Percentiles rank a stretch among this genome's conserved stretches.
Conservation (phyloP, 1,140 invertebrate genomes). For the Drosophila funebris region DNA sequence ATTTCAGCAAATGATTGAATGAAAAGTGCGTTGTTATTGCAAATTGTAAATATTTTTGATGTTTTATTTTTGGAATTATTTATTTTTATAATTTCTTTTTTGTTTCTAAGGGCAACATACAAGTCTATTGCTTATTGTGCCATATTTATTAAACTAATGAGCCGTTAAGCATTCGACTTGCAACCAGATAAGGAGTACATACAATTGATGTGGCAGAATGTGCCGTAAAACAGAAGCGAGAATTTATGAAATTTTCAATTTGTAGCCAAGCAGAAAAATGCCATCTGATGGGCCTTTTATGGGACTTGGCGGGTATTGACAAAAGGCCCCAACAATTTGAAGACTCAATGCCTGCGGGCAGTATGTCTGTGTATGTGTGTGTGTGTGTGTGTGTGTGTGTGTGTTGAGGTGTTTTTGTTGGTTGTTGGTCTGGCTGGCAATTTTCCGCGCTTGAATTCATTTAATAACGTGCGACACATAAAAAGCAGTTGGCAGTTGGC, state of each 20-base stretch:
- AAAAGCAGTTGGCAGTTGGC: slow-evolving; percentile 77
- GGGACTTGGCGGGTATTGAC: slow-evolving; percentile 49
- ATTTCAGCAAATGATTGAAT: too few relatives aligned
- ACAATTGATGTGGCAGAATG: not conserved
- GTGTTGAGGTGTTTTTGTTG: slow-evolving; percentile 32
- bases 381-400: slow-evolving; percentile 16
- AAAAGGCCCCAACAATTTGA: slow-evolving; percentile 39
- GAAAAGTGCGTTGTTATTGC: too few relatives aligned
- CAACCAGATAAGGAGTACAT: slow-evolving; percentile 31
- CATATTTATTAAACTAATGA: slow-evolving; percentile 63
- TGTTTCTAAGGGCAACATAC: not conserved
- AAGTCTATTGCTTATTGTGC: slow-evolving; percentile 23
- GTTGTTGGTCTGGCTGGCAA: slow-evolving; percentile 42
- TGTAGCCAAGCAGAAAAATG: slow-evolving; percentile 53
- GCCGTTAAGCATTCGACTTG: slow-evolving; percentile 35
- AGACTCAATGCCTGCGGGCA: slow-evolving; percentile 41
- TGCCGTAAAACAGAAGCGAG: slow-evolving; percentile 13
- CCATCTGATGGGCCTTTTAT: slow-evolving; percentile 62
- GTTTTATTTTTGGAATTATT: not conserved
- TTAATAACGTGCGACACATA: slow-evolving; percentile 80
- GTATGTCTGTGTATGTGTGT: slow-evolving; percentile 9
- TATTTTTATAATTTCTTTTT: not conserved
- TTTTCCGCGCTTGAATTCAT: slow-evolving; percentile 77
- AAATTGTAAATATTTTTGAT: not conserved
- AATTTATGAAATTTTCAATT: slow-evolving; percentile 65